phyloP scores from a whole-genome alignment of 1,140 invertebrate species.

The Amyelois transitella region DNA sequence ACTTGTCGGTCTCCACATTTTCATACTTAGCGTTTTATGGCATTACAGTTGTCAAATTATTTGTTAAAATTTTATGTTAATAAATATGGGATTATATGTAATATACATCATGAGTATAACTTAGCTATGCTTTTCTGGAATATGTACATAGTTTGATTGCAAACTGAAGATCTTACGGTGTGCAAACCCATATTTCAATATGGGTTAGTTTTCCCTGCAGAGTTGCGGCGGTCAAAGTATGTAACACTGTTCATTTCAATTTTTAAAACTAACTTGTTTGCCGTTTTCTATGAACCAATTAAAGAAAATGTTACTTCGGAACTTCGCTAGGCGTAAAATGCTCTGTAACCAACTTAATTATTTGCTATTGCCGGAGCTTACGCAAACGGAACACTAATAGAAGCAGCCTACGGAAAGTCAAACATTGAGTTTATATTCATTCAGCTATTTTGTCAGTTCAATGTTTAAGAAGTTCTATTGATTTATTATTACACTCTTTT shows the following conservation, averaged over 20 bases:
- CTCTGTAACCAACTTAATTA: background rate
- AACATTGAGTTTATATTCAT: background rate
- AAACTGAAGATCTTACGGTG: no score
- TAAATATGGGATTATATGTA: no score
- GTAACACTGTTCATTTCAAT: background rate
- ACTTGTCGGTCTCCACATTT: constrained; percentile 17
- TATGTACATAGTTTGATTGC: no score
- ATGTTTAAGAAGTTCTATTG: background rate
- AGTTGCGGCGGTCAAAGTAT: no score
- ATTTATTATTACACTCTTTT: no score
- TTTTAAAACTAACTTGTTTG: background rate
- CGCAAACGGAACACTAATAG: background rate
- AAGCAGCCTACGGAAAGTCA: background rate
- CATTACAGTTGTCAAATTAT: no score
- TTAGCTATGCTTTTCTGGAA: no score
- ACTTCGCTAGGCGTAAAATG: constrained; percentile 12
- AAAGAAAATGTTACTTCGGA: constrained; percentile 3
- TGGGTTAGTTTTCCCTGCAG: background rate
- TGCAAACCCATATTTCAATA: no score
- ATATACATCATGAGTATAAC: no score
- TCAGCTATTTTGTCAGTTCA: background rate
- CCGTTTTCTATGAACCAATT: background rate
- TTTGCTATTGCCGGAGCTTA: background rate
- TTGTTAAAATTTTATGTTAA: no score
- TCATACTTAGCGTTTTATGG: constrained; percentile 20